A percentile compares a stretch with the other conserved stretches of the same genome.
Conservation (phyloP, 1,140 invertebrate genomes). For the Lordiphosa collinella region DNA sequence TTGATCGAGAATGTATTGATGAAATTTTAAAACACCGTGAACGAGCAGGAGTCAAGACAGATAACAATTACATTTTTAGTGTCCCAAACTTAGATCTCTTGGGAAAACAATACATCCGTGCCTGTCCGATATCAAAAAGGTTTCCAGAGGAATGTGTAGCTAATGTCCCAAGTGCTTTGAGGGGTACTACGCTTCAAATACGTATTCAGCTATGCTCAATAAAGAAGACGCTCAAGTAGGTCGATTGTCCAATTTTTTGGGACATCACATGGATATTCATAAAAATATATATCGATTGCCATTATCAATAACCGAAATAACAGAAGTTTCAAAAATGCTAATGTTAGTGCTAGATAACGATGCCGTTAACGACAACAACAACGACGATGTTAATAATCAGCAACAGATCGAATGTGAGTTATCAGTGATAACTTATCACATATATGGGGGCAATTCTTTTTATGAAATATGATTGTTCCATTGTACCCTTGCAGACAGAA, state of each 20-base stretch:
- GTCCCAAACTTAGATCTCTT: neutral
- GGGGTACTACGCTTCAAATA: conserved; percentile 3
- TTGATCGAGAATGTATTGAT: neutral
- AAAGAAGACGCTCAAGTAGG: neutral
- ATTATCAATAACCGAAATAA: neutral
- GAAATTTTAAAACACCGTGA: neutral
- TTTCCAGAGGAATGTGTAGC: neutral
- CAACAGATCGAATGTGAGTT: too few relatives aligned
- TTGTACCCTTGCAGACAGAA: too few relatives aligned
- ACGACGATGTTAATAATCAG: too few relatives aligned
- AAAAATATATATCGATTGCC: neutral
- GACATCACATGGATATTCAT: conserved; percentile 1
- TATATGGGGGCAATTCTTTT: too few relatives aligned
- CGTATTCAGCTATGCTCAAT: neutral
- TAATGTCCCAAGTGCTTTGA: neutral
- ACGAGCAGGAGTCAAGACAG: neutral
- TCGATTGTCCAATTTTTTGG: neutral
- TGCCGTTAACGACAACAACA: too few relatives aligned
- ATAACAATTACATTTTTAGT: conserved; percentile 4
- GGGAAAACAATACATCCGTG: conserved; percentile 3
- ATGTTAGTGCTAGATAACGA: neutral
- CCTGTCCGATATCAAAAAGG: neutral
- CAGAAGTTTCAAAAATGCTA: conserved; percentile 1
- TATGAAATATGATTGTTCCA: too few relatives aligned
- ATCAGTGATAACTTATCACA: too few relatives aligned